Conservation (phyloP, 2,888 invertebrate species). For the Eupithecia centaureata region DNA sequence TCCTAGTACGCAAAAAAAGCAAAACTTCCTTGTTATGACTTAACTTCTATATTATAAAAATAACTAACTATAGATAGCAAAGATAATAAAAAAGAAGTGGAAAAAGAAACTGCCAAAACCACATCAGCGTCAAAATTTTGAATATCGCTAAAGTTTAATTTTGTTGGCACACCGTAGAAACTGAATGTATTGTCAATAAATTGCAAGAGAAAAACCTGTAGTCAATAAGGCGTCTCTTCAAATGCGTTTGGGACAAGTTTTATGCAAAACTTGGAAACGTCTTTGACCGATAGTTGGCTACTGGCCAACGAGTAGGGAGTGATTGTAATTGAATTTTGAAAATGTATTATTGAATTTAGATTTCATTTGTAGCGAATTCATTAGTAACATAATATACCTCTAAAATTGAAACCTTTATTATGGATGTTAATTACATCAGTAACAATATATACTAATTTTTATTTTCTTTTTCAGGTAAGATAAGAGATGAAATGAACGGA, state of each 20-base stretch:
- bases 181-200: constrained; percentile 55
- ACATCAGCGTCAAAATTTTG: constrained; percentile 12
- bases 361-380: constrained; percentile 1
- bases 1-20: no score
- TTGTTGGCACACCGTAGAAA: constrained; percentile 34
- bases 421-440: no score
- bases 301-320: constrained; percentile 56
- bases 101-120: constrained; percentile 7
- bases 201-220: constrained; percentile 46
- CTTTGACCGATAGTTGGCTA: constrained; percentile 64
- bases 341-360: constrained; percentile 2
- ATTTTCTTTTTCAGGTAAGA: constrained; percentile 2
- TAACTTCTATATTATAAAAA: background rate
- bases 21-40: no score
- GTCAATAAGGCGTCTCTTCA: constrained; percentile 60
- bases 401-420: no score
- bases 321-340: constrained; percentile 39
- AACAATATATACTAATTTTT: background rate
- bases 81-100: background rate
- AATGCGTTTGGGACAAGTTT: constrained; percentile 66
- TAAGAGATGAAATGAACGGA: background rate
- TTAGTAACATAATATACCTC: background rate
- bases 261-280: constrained; percentile 69
- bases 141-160: constrained; percentile 25
- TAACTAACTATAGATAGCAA: background rate